Conservation (phyloP, 2,113 vertebrate genomes). For the Amblyopsis rosae region DNA sequence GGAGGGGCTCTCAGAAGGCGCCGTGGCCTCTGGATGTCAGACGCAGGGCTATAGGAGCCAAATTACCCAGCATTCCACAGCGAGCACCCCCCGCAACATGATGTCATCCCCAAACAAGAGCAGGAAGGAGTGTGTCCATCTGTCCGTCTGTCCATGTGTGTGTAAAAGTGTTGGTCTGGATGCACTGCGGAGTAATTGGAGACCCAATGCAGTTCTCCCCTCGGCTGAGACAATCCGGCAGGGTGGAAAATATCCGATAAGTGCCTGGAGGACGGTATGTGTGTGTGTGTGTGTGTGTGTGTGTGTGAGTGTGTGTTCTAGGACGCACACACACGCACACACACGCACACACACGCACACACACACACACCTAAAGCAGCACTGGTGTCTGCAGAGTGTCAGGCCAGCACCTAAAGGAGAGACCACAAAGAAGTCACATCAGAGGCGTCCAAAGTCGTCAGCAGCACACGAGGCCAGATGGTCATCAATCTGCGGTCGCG, state of each 20-base stretch:
- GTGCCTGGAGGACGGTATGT: not conserved
- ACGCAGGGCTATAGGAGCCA: not conserved
- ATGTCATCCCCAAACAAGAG: constrained; percentile 44
- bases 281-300: too few relatives aligned
- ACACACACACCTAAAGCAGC: not conserved
- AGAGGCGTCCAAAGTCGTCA: not conserved
- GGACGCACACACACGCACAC: not conserved
- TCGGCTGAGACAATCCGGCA: constrained; percentile 29
- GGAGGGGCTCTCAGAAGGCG: constrained; percentile 2
- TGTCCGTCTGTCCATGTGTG: not conserved
- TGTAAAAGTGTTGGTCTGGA: not conserved
- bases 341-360: not conserved
- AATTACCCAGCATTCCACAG: constrained; percentile 4
- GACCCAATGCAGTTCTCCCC: constrained; percentile 28
- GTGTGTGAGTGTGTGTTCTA: not conserved
- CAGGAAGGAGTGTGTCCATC: constrained; percentile 13
- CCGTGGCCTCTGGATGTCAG: constrained; percentile 2
- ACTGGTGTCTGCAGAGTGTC: constrained; percentile 13
- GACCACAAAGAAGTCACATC: constrained; percentile 15
- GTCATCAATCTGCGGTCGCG: too few relatives aligned
- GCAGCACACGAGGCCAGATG: not conserved
- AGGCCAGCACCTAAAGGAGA: constrained; percentile 26
- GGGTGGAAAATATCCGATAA: constrained; percentile 37
- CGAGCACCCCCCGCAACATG: constrained; percentile 32
- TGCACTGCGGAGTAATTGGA: constrained; percentile 26